These are phyloP conservation scores for Eudorcas thomsonii DNA, from an alignment of 2,113 vertebrate genomes.

Conservation along the genomic window DNA sequence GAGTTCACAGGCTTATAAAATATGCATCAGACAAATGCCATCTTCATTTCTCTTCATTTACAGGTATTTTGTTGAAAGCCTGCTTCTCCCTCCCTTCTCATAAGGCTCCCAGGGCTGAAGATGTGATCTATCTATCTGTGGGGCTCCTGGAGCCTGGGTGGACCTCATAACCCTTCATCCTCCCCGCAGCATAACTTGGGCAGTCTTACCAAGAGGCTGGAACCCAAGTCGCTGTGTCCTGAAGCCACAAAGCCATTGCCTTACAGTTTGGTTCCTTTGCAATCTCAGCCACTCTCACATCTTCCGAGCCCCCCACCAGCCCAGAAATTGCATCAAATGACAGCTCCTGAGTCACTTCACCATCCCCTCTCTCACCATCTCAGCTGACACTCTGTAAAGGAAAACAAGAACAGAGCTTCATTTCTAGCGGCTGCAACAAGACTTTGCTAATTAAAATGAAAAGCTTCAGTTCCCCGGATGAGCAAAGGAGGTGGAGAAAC, in stretches of 20 bases:
- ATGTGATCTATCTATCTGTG: background rate
- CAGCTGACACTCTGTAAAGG: conserved; percentile 27
- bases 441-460: conserved; percentile 62
- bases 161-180: background rate
- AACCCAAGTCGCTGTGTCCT: conserved; percentile 52
- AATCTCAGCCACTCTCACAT: conserved; percentile 39
- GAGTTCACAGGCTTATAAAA: background rate
- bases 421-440: conserved; percentile 45
- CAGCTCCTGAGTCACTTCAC: conserved; percentile 41
- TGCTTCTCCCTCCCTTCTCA: too few relatives aligned
- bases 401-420: conserved; percentile 63
- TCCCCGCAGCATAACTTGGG: background rate
- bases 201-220: background rate
- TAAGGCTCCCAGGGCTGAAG: background rate
- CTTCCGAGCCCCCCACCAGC: conserved; percentile 20
- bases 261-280: conserved; percentile 52
- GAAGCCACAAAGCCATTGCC: conserved; percentile 65
- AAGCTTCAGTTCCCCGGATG: conserved; percentile 39
- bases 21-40: background rate
- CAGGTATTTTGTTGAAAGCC: conserved; percentile 1
- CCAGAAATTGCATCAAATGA: conserved; percentile 55
- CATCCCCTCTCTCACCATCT: background rate
- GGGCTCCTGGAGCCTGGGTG: background rate
- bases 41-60: background rate
- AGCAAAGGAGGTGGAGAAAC: background rate